Percentiles rank a stretch among this genome's conserved stretches.
Evolutionary conservation across 2,113 vertebrate genomes (phyloP).

Genomic region (Microcebus ravelobensis): DNA sequence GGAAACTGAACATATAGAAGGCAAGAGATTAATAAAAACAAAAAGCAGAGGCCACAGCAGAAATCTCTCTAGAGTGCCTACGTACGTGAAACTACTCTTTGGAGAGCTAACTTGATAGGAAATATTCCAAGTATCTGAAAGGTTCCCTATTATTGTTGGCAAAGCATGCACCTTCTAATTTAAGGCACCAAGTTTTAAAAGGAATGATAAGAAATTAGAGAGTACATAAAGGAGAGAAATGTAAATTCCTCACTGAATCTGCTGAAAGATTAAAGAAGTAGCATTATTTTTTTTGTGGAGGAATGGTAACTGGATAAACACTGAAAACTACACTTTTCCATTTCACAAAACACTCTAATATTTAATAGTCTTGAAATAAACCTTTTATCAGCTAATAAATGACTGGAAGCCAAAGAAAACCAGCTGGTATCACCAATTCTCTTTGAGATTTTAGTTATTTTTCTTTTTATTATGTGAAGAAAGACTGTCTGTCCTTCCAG

Average conservation of each 20-base stretch:
- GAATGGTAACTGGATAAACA: conserved; percentile 28
- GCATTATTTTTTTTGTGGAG: neutral
- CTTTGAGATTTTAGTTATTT: neutral
- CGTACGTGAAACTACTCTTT: neutral
- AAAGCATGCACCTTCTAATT: neutral
- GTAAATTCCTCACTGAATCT: conserved; percentile 15
- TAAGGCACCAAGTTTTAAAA: neutral
- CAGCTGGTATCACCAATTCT: neutral
- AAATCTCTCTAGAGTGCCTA: neutral
- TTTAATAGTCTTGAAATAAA: conserved; percentile 30
- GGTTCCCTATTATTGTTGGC: neutral
- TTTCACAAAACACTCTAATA: neutral
- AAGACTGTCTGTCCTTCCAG: neutral
- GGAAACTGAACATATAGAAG: neutral
- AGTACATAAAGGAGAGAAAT: conserved; percentile 19
- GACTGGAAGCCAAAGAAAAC: conserved; percentile 11
- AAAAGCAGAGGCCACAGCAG: neutral
- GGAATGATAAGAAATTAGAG: neutral
- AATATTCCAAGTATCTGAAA: neutral
- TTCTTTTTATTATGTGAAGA: conserved; percentile 10
- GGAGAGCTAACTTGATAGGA: neutral
- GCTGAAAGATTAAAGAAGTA: conserved; percentile 2
- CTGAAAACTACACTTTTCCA: neutral
- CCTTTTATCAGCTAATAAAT: conserved; percentile 31
- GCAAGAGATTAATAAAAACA: neutral